A percentile compares a stretch with the other conserved stretches of the same genome.
These are phyloP conservation scores for Clistopyga incitator DNA, from an alignment of 2,888 invertebrate genomes.

Conservation along the genomic window DNA sequence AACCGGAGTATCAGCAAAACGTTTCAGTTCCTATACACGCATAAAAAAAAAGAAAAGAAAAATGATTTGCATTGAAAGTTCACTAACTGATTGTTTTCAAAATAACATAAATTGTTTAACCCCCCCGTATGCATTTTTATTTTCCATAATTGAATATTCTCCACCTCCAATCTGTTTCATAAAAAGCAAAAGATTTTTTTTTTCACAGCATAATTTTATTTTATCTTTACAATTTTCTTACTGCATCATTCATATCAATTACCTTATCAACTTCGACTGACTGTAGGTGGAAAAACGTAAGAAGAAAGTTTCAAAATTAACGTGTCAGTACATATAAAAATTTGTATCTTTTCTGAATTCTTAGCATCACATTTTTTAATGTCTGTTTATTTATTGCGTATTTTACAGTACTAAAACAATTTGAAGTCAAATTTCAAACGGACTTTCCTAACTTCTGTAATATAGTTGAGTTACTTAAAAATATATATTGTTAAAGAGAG, in stretches of 20 bases:
- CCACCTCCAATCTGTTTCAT: no score
- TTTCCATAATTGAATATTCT: no score
- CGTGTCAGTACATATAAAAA: no score
- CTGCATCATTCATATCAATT: no score
- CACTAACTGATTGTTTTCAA: not conserved
- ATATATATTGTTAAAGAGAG: not conserved
- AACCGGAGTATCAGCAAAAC: slow-evolving; percentile 1
- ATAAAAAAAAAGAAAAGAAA: not conserved
- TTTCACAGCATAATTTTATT: no score
- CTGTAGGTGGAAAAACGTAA: no score
- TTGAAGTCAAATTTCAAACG: not conserved
- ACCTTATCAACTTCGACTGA: no score
- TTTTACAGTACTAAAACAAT: not conserved
- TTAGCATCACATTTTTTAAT: not conserved
- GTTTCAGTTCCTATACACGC: not conserved
- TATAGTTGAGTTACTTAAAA: not conserved
- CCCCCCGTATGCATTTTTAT: no score
- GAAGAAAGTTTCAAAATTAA: no score
- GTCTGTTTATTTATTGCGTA: not conserved
- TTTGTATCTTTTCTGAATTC: not conserved
- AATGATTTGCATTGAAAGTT: not conserved
- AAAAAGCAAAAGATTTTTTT: no score
- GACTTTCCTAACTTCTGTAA: not conserved
- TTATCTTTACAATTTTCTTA: no score
- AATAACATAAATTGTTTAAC: not conserved